phyloP scores from a whole-genome alignment of 2,113 vertebrate genomes.

The Saguinus imperator region DNA sequence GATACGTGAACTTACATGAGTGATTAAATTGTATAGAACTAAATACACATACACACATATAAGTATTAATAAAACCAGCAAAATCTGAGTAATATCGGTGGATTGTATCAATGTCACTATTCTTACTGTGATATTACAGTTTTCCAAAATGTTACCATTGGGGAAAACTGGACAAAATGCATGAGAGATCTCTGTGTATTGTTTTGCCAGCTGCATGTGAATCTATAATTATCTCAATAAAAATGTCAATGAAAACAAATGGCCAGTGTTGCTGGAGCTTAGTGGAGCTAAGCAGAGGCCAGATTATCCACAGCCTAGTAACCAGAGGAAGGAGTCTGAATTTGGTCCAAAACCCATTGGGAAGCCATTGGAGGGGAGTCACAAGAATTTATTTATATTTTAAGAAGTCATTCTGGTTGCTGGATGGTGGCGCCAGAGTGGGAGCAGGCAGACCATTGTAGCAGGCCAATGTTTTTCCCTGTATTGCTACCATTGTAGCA shows the following conservation, averaged over 20 bases:
- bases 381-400: not conserved
- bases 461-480: not conserved
- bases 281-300: not conserved
- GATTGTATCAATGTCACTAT: not conserved
- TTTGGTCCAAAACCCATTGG: not conserved
- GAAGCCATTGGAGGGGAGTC: not conserved
- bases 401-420: not conserved
- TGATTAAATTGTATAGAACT: not conserved
- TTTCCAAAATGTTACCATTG: not conserved
- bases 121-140: not conserved
- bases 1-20: not conserved
- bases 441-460: not conserved
- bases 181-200: not conserved
- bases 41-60: not conserved
- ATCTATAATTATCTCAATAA: not conserved
- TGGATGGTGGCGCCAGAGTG: not conserved
- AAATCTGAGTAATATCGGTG: not conserved
- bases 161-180: not conserved
- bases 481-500: not conserved
- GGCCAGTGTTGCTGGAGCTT: not conserved
- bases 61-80: not conserved
- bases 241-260: not conserved
- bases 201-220: not conserved
- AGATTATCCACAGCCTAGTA: not conserved
- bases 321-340: not conserved